A percentile compares a stretch with the other conserved stretches of the same genome.
Evolutionary conservation across 2,113 vertebrate species (phyloP).

Genomic region (Sinocyclocheilus rhinocerous): DNA sequence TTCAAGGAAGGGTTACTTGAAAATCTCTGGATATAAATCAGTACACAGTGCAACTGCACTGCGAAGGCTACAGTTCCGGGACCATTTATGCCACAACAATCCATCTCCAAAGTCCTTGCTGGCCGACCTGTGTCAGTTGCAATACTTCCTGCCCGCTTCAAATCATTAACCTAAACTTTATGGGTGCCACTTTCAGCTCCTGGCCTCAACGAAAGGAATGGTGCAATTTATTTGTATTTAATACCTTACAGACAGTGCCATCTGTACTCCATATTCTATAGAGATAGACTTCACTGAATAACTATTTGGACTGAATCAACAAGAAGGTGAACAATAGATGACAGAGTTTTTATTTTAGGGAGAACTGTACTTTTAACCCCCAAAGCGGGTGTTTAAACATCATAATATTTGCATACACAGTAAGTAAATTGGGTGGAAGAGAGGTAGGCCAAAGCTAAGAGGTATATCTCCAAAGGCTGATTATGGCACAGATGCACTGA

Average conservation of each 20-base stretch:
- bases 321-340: not conserved
- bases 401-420: not conserved
- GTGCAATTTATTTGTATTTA: not conserved
- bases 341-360: not conserved
- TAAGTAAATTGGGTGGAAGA: slow-evolving; percentile 11
- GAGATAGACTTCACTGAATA: not conserved
- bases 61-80: not conserved
- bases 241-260: not conserved
- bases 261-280: not conserved
- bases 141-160: not conserved
- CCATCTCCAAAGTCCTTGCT: slow-evolving; percentile 6
- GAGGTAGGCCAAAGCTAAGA: not conserved
- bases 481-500: slow-evolving; percentile 33
- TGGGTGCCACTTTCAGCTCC: slow-evolving; percentile 40
- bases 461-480: slow-evolving; percentile 26
- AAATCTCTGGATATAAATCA: slow-evolving; percentile 8
- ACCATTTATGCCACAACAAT: not conserved
- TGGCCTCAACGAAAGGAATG: not conserved
- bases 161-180: slow-evolving; percentile 18
- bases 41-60: not conserved
- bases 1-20: not conserved
- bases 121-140: not conserved
- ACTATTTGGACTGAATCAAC: too few species aligned
- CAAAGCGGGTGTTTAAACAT: not conserved
- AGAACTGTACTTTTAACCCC: not conserved